Conservation (phyloP, 2,888 invertebrate species). For the Epinotia nisella region DNA sequence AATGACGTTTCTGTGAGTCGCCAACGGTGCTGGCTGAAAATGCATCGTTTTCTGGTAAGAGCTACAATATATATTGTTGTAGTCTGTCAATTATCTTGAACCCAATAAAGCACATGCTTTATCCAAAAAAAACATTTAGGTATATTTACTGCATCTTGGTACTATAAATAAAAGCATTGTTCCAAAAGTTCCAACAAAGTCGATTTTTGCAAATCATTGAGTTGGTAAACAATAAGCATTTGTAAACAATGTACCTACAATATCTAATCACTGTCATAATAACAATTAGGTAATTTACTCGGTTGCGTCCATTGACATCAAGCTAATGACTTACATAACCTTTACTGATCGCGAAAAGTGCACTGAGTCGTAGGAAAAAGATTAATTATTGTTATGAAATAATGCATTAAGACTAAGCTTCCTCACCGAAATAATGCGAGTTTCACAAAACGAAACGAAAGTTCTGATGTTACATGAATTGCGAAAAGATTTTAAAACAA, state of each 20-base stretch:
- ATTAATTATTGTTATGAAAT: slow-evolving; percentile 30
- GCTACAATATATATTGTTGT: too few relatives aligned
- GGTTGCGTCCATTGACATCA: slow-evolving; percentile 28
- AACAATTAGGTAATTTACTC: slow-evolving; percentile 8
- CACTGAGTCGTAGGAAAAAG: slow-evolving; percentile 16
- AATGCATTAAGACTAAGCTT: slow-evolving; percentile 18
- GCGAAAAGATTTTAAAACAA: slow-evolving; percentile 37
- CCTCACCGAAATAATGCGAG: slow-evolving; percentile 2
- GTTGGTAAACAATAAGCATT: background rate
- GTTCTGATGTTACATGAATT: slow-evolving; percentile 26
- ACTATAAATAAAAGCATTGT: background rate
- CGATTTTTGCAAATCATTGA: background rate
- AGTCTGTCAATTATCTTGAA: too few relatives aligned
- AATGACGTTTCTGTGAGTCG: too few relatives aligned
- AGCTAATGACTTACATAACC: slow-evolving; percentile 34
- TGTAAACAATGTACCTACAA: slow-evolving; percentile 10
- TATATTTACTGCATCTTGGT: too few relatives aligned
- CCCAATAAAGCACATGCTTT: too few relatives aligned
- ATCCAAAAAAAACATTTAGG: too few relatives aligned
- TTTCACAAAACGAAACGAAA: slow-evolving; percentile 19
- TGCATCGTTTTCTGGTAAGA: too few relatives aligned
- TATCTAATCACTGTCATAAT: slow-evolving; percentile 9
- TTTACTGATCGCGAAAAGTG: slow-evolving; percentile 21
- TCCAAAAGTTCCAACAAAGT: background rate
- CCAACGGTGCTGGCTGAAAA: too few relatives aligned